Evolutionary conservation across 2,888 invertebrate genomes (phyloP), one percentile per base, ranked within the genome.

Genomic region (Nudaria mundana): DNA sequence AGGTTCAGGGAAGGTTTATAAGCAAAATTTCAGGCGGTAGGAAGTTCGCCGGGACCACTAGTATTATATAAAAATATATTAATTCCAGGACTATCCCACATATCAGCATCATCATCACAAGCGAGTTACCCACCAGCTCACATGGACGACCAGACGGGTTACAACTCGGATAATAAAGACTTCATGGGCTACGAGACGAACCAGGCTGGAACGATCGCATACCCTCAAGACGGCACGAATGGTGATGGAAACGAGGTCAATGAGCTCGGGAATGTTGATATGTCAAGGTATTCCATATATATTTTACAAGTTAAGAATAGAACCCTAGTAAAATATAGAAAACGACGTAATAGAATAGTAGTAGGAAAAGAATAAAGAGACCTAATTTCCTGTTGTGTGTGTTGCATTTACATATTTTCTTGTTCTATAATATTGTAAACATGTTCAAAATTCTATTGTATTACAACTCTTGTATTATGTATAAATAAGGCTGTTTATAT

Each of bases 111-210:
- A 0, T 88, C 88, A 0, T 86, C 86, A 18, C 88, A 88, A 59
- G 88, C 86, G 16, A 87, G 87, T 61, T 88, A 84, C 40, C 87
- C 76, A 45, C 92, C 64, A 64, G 90, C 93, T 39, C 94, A 94
- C 59, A 90, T 92, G 31, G 95, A 95, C 40, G 95, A 95, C 63
- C 81, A 77, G 22, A 66, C 66, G 0, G 75, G 71, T 0, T 87
- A 86, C 53, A 80, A 71, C 40, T 68, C 67, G 2, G 83, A 83
- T 5, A 81, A 83, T 34, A 94, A 95, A 64, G 95, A 95, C 59
- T 90, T 92, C 44, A 83, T 89, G 65, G 91, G 90, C 1, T 87
- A 90, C 39, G 90, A 90, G 39, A 81, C 82, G 0, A 89, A 85
- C 30, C 79, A 74, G 2, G 72, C 81, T 0, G 85, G 81, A 0